Evolutionary conservation across 2,113 vertebrate genomes (phyloP), one percentile per base, ranked within the genome.

Genomic region (Myocastor coypus): DNA sequence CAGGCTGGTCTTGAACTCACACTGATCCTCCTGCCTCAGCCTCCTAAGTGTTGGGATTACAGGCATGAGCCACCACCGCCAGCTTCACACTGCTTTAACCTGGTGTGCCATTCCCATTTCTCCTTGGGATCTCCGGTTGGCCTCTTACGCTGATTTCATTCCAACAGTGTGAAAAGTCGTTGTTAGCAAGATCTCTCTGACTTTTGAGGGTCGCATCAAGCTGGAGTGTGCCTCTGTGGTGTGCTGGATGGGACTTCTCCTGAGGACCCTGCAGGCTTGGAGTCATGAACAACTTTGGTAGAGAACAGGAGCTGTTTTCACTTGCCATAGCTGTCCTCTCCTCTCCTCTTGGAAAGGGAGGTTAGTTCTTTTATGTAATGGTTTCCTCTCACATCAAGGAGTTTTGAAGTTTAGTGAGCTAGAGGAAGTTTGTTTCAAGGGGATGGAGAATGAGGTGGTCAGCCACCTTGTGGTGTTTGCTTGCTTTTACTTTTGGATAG

Each of bases 111-210:
- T 64, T 92, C 8, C 8, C 0, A 0, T 59, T 93, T 52, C 94
- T 91, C 28, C 28, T 14, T 59, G 28, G 71, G 75, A 7, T 63
- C 73, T 87, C 63, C 55, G 20, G 0, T 22, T 84, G 87, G 81
- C 24, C 12, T 40, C 28, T 78, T n/a, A 52, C 57, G 37, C 91
- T 13, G 42, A 12, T 59, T 87, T 95, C 66, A 34, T 78, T 52
- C 68, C n/a, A 7, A 80, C 37, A 34, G 26, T 83, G 77, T 64
- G n/a, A 92, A 64, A 87, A 95, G 57, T 84, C 52, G 7, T 87
- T 92, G 61, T 94, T 80, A 96, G 40, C 28, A 19, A 83, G 78
- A 90, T 86, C 90, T 87, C 86, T 34, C 34, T 95, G 91, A 81
- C 63, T 93, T 95, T 61, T 75, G 88, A 94, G 90, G 86, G 71